These are phyloP conservation scores for Catocala fraxini DNA, from an alignment of 2,888 invertebrate genomes.

Conservation along the genomic window DNA sequence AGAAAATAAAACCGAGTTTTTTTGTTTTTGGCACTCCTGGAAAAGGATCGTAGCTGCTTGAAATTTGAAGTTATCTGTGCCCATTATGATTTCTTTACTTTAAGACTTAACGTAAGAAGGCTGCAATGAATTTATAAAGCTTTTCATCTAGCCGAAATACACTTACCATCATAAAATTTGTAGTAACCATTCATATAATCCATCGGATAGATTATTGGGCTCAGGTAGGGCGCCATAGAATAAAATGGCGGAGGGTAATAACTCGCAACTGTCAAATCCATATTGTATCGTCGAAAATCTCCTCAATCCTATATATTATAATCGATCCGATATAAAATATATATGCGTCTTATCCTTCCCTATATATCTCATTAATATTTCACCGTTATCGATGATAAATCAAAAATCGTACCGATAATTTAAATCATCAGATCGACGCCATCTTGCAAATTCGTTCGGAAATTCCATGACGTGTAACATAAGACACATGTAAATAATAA, in stretches of 20 bases:
- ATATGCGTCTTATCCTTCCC: slow-evolving; percentile 7
- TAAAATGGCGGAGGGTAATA: slow-evolving; percentile 66
- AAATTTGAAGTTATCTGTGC: too few relatives aligned
- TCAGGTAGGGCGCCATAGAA: slow-evolving; percentile 68
- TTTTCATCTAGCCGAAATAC: too few relatives aligned
- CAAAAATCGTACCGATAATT: slow-evolving; percentile 14
- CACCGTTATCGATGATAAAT: slow-evolving; percentile 8
- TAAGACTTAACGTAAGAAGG: too few relatives aligned
- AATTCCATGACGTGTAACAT: slow-evolving; percentile 39
- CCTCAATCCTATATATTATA: slow-evolving; percentile 47
- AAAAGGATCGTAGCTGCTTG: too few relatives aligned
- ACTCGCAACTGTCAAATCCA: slow-evolving; percentile 70
- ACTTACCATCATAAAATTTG: slow-evolving; percentile 79
- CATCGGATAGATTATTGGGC: slow-evolving; percentile 64
- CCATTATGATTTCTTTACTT: too few relatives aligned
- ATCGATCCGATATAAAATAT: slow-evolving; percentile 18
- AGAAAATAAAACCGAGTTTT: too few relatives aligned
- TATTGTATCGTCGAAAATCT: slow-evolving; percentile 62
- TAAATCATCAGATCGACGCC: slow-evolving; percentile 14
- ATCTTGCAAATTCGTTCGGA: slow-evolving; percentile 23
- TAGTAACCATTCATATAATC: slow-evolving; percentile 73
- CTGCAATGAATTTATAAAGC: too few relatives aligned
- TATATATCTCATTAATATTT: slow-evolving; percentile 28
- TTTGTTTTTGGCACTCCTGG: too few relatives aligned
- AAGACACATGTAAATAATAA: slow-evolving; percentile 35